Percentiles rank a stretch among this genome's conserved stretches.
These are phyloP conservation scores for Cichladusa arquata DNA, from an alignment of 2,113 vertebrate genomes.

Conservation along the genomic window DNA sequence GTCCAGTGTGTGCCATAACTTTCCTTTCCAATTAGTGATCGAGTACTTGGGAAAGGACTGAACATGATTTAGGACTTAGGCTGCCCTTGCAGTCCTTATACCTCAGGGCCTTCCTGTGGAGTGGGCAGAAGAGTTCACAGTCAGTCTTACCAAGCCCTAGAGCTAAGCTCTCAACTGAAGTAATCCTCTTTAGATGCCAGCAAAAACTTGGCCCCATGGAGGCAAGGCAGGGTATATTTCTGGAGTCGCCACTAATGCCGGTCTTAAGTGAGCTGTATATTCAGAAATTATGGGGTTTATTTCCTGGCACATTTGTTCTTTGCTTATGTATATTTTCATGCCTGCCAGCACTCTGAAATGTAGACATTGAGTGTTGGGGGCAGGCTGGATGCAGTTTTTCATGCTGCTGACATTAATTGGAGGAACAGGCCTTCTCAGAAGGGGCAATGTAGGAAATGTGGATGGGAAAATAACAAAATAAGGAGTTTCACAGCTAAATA, in stretches of 20 bases:
- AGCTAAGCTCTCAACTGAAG: neutral
- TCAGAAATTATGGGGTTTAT: neutral
- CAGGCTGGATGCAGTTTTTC: conserved; percentile 20
- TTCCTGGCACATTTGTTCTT: neutral
- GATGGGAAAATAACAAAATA: conserved; percentile 39
- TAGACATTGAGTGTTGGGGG: neutral
- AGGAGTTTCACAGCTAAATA: conserved; percentile 33
- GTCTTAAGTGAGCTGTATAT: neutral
- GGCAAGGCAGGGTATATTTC: neutral
- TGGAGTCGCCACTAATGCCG: neutral
- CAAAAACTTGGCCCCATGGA: neutral
- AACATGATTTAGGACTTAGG: neutral
- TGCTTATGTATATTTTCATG: neutral
- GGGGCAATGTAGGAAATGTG: neutral
- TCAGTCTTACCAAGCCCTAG: neutral
- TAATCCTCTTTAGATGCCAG: neutral
- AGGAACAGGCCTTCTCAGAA: conserved; percentile 43
- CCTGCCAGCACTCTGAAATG: conserved; percentile 16
- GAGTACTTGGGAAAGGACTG: neutral
- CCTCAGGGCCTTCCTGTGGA: neutral
- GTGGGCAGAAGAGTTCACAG: neutral
- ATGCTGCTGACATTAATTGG: conserved; percentile 24
- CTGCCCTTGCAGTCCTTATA: neutral
- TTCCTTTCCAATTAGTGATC: neutral
- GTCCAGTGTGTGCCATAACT: neutral